Evolutionary conservation across 2,113 vertebrate species (phyloP).

Genomic region (Cryptotis parvus): DNA sequence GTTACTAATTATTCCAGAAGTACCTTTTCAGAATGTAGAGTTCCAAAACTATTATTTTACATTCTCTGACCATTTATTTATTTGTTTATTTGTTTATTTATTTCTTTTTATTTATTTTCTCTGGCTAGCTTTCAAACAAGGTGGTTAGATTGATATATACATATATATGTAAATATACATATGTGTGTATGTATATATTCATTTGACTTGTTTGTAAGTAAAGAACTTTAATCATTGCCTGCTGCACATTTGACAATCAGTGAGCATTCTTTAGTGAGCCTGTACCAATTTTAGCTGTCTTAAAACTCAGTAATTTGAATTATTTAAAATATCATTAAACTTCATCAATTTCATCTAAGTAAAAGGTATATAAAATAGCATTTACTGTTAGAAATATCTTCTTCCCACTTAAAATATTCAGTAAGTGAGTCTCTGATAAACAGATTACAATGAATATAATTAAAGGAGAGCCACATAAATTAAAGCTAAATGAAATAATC

Average conservation of each 20-base stretch:
- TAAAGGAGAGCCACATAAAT: conserved; percentile 4
- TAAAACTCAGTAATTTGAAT: background rate
- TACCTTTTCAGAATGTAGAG: background rate
- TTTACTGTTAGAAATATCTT: conserved; percentile 27
- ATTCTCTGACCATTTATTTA: background rate
- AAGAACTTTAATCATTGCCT: background rate
- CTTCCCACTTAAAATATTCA: background rate
- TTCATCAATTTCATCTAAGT: background rate
- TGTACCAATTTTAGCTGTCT: background rate
- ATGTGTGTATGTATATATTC: background rate
- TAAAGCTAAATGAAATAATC: conserved; percentile 3
- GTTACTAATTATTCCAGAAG: background rate
- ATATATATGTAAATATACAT: background rate
- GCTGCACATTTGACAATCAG: background rate
- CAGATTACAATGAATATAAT: background rate
- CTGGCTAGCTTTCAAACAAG: no score
- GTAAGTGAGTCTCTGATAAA: background rate
- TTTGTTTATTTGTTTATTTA: no score
- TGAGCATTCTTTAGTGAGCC: conserved; percentile 4
- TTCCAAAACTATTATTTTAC: background rate
- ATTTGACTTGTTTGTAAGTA: background rate
- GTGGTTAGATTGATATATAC: background rate
- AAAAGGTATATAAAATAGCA: background rate
- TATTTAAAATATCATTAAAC: background rate
- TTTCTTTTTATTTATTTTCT: no score